Evolutionary conservation across 2,113 vertebrate species (phyloP).

Genomic region (Nestor notabilis): DNA sequence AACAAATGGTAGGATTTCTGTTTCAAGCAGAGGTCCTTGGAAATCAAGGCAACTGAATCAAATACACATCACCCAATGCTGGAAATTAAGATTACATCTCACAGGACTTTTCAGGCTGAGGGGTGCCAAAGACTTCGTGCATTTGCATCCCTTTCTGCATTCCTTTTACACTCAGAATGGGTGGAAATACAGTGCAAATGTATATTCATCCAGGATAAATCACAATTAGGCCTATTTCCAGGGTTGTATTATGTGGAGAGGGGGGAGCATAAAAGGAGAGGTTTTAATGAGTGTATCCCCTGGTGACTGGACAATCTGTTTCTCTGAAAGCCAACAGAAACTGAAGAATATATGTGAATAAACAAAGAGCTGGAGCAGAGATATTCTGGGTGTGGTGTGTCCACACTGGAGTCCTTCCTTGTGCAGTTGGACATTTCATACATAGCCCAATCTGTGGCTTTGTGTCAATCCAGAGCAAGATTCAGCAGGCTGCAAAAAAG

Average conservation of each 20-base stretch:
- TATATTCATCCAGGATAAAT: not conserved
- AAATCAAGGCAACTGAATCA: not conserved
- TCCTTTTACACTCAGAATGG: not conserved
- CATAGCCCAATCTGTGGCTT: not conserved
- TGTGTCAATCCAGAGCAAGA: not conserved
- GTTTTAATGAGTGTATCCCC: not conserved
- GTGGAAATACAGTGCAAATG: not conserved
- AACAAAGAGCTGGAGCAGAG: not conserved
- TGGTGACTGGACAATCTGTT: not conserved
- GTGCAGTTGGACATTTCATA: not conserved
- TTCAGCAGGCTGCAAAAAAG: not conserved
- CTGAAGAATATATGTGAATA: not conserved
- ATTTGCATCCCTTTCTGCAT: not conserved
- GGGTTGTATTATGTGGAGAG: not conserved
- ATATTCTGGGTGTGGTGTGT: not conserved
- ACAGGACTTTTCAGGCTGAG: not conserved
- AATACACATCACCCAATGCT: accelerated
- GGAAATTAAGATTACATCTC: not conserved
- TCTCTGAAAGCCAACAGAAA: not conserved
- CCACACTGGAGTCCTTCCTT: not conserved
- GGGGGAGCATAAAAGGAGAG: not conserved
- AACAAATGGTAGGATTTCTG: not conserved
- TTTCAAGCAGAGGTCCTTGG: not conserved
- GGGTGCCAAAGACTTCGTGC: not conserved
- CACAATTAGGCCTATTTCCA: not conserved